Evolutionary conservation across 1,140 invertebrate species (phyloP).

Genomic region (Zaprionus tsacasi): DNA sequence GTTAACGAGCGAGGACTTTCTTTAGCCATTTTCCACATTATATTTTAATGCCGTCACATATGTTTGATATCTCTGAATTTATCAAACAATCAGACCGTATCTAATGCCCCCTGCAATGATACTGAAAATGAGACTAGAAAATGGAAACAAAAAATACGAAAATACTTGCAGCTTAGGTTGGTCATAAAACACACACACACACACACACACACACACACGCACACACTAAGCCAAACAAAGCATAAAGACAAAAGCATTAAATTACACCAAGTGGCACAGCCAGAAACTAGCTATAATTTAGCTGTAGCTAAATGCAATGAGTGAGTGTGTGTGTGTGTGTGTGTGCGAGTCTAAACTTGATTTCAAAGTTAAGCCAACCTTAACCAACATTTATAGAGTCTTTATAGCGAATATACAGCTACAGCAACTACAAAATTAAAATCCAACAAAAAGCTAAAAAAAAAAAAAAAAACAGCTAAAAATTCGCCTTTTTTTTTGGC

Average conservation of each 20-base stretch:
- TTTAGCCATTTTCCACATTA: conserved; percentile 33
- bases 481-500: conserved; percentile 9
- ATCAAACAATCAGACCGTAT: conserved; percentile 76
- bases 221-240: conserved; percentile 11
- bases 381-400: conserved; percentile 78
- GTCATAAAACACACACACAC: conserved; percentile 5
- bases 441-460: neutral
- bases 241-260: conserved; percentile 67
- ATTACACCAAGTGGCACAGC: conserved; percentile 54
- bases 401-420: neutral
- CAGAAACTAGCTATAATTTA: conserved; percentile 10
- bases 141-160: neutral
- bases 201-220: neutral
- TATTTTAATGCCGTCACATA: conserved; percentile 72
- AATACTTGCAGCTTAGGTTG: conserved; percentile 8
- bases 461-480: neutral
- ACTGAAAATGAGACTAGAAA: conserved; percentile 46
- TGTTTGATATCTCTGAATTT: conserved; percentile 60
- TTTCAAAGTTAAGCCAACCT: conserved; percentile 80
- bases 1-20: neutral
- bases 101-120: conserved; percentile 76
- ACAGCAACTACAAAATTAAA: neutral
- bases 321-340: conserved; percentile 14
- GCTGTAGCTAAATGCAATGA: neutral
- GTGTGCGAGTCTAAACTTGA: conserved; percentile 63